phyloP scores from a whole-genome alignment of 2,797 vertebrate species.

The Eutrigla gurnardus region DNA sequence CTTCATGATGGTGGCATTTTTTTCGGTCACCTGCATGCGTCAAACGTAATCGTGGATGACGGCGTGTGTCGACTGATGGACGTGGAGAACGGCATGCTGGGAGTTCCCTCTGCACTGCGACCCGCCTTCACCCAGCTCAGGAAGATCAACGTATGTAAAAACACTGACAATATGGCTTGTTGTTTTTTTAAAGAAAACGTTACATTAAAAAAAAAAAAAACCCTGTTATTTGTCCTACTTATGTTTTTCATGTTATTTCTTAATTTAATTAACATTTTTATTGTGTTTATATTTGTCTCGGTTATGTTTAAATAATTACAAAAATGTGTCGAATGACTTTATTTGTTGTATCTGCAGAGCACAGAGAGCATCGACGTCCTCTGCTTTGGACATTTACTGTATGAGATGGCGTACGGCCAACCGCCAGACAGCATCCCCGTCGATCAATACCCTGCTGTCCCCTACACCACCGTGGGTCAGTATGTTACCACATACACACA shows the following conservation, averaged over 20 bases:
- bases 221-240: not conserved
- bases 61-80: constrained; percentile 91
- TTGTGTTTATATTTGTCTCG: not conserved
- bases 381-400: constrained; percentile 95
- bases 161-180: not conserved
- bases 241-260: not conserved
- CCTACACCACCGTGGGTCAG: constrained; percentile 90
- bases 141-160: constrained; percentile 92
- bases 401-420: constrained; percentile 95
- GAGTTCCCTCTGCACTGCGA: constrained; percentile 91
- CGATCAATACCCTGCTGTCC: constrained; percentile 88
- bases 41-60: constrained; percentile 92
- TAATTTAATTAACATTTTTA: not conserved
- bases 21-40: constrained; percentile 93
- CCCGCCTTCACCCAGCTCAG: constrained; percentile 90
- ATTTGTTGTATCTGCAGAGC: constrained; percentile 79
- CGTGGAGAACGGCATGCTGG: constrained; percentile 93
- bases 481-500: constrained; percentile 48
- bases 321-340: not conserved
- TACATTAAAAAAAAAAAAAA: not conserved
- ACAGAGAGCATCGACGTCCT: constrained; percentile 93
- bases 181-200: not conserved
- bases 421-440: constrained; percentile 90
- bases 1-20: constrained; percentile 93
- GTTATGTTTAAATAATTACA: not conserved